These are phyloP conservation scores for Drosophila koepferae DNA, from an alignment of 2,888 invertebrate genomes.

Conservation along the genomic window DNA sequence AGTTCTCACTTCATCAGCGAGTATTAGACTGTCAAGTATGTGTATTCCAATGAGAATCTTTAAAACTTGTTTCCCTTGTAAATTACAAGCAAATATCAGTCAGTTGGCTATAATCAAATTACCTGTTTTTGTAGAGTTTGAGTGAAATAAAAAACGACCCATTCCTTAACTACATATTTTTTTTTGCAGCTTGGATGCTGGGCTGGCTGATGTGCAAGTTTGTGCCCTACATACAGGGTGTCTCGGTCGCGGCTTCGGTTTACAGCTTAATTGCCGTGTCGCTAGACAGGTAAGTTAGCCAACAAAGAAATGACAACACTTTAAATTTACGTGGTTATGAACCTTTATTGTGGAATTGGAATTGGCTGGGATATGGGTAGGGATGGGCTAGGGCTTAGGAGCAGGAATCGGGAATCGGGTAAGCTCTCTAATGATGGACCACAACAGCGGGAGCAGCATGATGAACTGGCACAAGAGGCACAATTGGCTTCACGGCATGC, in stretches of 20 bases:
- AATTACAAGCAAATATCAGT: background rate
- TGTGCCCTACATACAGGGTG: constrained; percentile 97
- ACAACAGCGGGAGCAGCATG: constrained; percentile 82
- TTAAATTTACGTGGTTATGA: constrained; percentile 56
- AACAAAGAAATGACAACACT: constrained; percentile 22
- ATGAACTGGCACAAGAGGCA: constrained; percentile 82
- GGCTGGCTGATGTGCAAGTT: constrained; percentile 98
- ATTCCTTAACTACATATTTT: background rate
- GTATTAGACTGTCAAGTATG: background rate
- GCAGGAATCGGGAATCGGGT: background rate
- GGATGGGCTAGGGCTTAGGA: background rate
- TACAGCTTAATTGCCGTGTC: constrained; percentile 98
- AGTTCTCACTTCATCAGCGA: background rate
- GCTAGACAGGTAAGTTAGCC: constrained; percentile 92
- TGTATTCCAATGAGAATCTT: background rate
- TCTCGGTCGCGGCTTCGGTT: constrained; percentile 97
- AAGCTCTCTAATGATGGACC: constrained; percentile 78
- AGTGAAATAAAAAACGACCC: constrained; percentile 36
- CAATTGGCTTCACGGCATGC: constrained; percentile 66
- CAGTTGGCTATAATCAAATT: background rate
- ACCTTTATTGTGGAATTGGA: constrained; percentile 65
- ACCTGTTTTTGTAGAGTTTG: constrained; percentile 51
- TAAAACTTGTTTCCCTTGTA: background rate
- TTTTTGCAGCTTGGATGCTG: constrained; percentile 93
- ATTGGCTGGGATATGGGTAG: constrained; percentile 10